Evolutionary conservation across 2,113 vertebrate species (phyloP).

Genomic region (Phoxinus phoxinus): DNA sequence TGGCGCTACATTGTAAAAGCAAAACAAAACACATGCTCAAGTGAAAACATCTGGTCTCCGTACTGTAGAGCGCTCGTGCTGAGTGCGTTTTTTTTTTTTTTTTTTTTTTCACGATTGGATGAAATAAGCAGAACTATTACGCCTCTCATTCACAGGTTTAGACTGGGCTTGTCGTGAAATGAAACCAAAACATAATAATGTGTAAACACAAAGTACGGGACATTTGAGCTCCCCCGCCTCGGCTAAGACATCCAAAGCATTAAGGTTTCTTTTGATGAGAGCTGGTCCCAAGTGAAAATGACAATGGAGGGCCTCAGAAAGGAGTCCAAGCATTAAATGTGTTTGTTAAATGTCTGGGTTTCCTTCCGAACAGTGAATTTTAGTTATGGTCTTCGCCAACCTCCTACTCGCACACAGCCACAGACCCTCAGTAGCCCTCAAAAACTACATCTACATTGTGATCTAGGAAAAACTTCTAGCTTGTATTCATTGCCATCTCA

Average conservation of each 20-base stretch:
- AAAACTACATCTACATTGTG: background rate
- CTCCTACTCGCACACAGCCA: background rate
- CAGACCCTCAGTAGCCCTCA: background rate
- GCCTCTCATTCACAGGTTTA: slow-evolving; percentile 51
- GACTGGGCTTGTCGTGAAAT: slow-evolving; percentile 44
- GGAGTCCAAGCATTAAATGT: slow-evolving; percentile 34
- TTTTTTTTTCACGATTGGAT: background rate
- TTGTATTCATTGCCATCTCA: background rate
- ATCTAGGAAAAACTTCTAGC: background rate
- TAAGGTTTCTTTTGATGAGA: slow-evolving; percentile 25
- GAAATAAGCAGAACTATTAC: slow-evolving; percentile 48
- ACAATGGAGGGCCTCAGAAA: slow-evolving; percentile 30
- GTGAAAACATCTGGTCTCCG: slow-evolving; percentile 57
- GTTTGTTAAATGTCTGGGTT: slow-evolving; percentile 38
- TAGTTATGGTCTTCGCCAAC: background rate
- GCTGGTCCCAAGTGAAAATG: slow-evolving; percentile 22
- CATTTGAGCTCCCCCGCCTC: slow-evolving; percentile 23
- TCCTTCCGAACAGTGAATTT: slow-evolving; percentile 23
- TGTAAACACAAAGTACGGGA: slow-evolving; percentile 9
- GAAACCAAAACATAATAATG: slow-evolving; percentile 22
- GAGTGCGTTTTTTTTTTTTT: background rate
- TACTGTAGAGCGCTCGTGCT: slow-evolving; percentile 7
- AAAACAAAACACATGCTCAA: slow-evolving; percentile 54
- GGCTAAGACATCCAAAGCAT: slow-evolving; percentile 4
- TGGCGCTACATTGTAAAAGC: slow-evolving; percentile 50